Base-by-base conservation (phyloP, 2,888 invertebrate species). In the Chrysolina americana region DNA sequence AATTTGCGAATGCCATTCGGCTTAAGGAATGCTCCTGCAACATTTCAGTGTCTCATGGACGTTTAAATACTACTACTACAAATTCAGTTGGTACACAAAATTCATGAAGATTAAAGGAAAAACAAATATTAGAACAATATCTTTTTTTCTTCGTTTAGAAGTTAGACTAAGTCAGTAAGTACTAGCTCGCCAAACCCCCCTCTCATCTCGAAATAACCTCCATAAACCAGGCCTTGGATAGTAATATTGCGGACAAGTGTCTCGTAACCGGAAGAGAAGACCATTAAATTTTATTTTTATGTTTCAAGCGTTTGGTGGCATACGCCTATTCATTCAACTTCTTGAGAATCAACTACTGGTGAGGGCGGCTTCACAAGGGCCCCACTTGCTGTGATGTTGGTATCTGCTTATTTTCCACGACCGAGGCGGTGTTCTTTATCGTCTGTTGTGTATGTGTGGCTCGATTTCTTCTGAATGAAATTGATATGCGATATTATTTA, bases 211-310 rank as follows among this genome's bases (percentile, higher is more conserved):
- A 68, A 23, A 68, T 19, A 68, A 53, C 41, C 53, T 50, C 56
- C 53, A 56, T 41, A 56, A 15, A 19, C 11, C 53, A 68, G 53
- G 41, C 68, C 71, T 70, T 41, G 56, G 68, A 65, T 36, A 70
- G 56, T 68, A 47, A 73, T 77, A 77, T 77, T 74, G 53, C 21
- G 75, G 73, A 71, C 71, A 68, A 71, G 63, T 74, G 66, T 64
- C 70, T 11, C 69, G 63, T 65, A 56, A 73, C 69, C 76, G 78
- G 78, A 78, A 76, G 75, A 65, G 70, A 59, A 17, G 65, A 68
- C 73, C 68, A 70, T 78, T 77, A 75, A 75, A 69, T 68, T 64
- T 71, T 75, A 76, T 76, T 78, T 76, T 78, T 76, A 75, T 70
- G 71, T 66, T 65, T 69, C 23, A 68, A 72, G 74, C 69, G 56